A percentile compares a stretch with the other conserved stretches of the same genome.
Conservation (phyloP, 1,140 invertebrate species). For the Drosophila kohkoa region DNA sequence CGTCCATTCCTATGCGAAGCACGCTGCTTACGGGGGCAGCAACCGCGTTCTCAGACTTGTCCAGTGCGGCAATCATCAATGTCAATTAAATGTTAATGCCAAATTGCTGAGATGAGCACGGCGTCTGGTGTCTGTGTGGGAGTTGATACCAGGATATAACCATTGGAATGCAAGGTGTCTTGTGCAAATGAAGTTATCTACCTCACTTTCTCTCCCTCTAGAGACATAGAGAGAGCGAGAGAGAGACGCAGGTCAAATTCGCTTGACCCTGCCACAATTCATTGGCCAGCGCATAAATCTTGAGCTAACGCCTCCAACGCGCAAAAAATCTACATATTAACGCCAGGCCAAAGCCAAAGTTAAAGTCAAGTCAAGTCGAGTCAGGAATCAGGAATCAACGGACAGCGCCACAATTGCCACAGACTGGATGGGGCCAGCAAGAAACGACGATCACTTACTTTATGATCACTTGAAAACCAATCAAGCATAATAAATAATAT, state of each 20-base stretch:
- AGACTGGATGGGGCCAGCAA: constrained; percentile 49
- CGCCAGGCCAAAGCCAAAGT: constrained; percentile 39
- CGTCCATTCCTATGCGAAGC: constrained; percentile 53
- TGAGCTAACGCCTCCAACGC: constrained; percentile 59
- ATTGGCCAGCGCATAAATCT: constrained; percentile 68
- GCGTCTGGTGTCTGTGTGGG: constrained; percentile 40
- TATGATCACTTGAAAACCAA: constrained; percentile 85
- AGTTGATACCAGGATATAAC: constrained; percentile 54
- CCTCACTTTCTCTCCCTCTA: neutral
- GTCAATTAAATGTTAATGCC: constrained; percentile 78
- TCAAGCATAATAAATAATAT: constrained; percentile 84
- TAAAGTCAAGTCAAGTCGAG: constrained; percentile 60
- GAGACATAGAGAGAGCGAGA: neutral
- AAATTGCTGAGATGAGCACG: constrained; percentile 59
- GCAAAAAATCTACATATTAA: constrained; percentile 76
- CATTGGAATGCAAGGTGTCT: constrained; percentile 38
- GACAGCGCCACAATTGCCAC: constrained; percentile 64
- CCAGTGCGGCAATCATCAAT: constrained; percentile 73
- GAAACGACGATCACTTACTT: constrained; percentile 81
- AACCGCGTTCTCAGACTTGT: constrained; percentile 66
- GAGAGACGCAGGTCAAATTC: constrained; percentile 27
- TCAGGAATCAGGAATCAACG: constrained; percentile 38
- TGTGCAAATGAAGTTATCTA: constrained; percentile 62
- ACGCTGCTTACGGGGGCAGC: constrained; percentile 42
- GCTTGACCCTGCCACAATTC: constrained; percentile 45